Evolutionary conservation across 2,797 vertebrate genomes (phyloP).

Genomic region (Naso thynnoides): DNA sequence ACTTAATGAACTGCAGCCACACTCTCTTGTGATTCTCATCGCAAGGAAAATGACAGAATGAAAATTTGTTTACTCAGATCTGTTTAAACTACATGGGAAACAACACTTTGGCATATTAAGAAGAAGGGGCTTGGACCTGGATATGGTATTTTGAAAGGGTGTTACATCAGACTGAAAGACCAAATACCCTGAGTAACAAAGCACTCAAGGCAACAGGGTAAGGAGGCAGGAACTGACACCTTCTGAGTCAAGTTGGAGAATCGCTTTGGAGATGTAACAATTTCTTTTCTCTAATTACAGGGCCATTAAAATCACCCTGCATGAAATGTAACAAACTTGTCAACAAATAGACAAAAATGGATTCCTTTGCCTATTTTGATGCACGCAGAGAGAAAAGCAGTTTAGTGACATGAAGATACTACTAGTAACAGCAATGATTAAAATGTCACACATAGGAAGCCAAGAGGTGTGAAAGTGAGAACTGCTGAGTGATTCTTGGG

Average conservation of each 20-base stretch:
- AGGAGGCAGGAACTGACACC: no score
- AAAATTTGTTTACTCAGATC: no score
- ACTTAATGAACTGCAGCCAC: no score
- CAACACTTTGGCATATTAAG: no score
- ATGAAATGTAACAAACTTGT: not conserved
- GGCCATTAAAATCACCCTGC: not conserved
- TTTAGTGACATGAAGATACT: not conserved
- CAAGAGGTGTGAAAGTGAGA: conserved; percentile 18
- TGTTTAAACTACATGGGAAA: no score
- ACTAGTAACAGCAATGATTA: conserved; percentile 1
- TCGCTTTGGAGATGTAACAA: not conserved
- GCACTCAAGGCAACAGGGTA: not conserved
- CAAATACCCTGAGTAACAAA: not conserved
- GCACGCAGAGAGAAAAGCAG: not conserved
- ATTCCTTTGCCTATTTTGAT: not conserved
- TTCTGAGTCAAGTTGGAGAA: not conserved
- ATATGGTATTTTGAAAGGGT: no score
- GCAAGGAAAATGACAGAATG: no score
- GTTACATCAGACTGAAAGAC: no score
- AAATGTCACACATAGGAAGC: conserved; percentile 11
- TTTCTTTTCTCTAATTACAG: not conserved
- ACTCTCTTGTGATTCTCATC: no score
- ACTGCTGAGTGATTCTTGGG: conserved; percentile 5
- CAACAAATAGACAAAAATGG: not conserved
- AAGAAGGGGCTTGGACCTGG: no score